Evolutionary conservation across 2,888 invertebrate genomes (phyloP).

Genomic region (Ethmia dodecea): DNA sequence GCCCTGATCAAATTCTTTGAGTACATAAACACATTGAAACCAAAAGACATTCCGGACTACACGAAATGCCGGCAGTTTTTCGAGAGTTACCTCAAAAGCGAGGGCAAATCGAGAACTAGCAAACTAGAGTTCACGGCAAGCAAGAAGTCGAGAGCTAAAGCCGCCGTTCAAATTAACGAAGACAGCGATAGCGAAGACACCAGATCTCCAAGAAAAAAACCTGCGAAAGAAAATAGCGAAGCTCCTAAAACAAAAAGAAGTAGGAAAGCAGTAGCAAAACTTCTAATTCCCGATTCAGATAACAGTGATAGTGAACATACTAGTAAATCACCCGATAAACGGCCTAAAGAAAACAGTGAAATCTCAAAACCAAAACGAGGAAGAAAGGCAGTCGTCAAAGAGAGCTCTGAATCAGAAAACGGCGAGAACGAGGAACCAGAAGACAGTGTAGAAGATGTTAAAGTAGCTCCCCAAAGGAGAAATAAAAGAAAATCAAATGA

Average conservation of each 20-base stretch:
- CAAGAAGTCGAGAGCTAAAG: slow-evolving; percentile 32
- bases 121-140: slow-evolving; percentile 75
- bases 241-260: slow-evolving; percentile 23
- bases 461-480: slow-evolving; percentile 25
- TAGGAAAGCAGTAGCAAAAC: slow-evolving; percentile 24
- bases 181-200: slow-evolving; percentile 18
- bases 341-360: slow-evolving; percentile 7
- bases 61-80: slow-evolving; percentile 82
- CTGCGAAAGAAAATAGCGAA: slow-evolving; percentile 19
- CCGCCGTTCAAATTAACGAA: slow-evolving; percentile 3
- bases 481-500: slow-evolving; percentile 54
- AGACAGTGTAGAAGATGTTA: slow-evolving; percentile 21
- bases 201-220: slow-evolving; percentile 20
- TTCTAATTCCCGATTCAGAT: slow-evolving; percentile 24
- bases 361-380: slow-evolving; percentile 23
- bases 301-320: slow-evolving; percentile 44
- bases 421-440: slow-evolving; percentile 45
- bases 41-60: slow-evolving; percentile 86
- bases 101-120: slow-evolving; percentile 74
- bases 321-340: slow-evolving; percentile 2
- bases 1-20: slow-evolving; percentile 81
- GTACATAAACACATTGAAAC: slow-evolving; percentile 81
- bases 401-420: slow-evolving; percentile 27
- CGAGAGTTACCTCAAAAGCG: slow-evolving; percentile 78
- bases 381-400: slow-evolving; percentile 25